A percentile compares a stretch with the other conserved stretches of the same genome.
Conservation (phyloP, 2,797 vertebrate genomes). For the Darevskia nairensis region DNA sequence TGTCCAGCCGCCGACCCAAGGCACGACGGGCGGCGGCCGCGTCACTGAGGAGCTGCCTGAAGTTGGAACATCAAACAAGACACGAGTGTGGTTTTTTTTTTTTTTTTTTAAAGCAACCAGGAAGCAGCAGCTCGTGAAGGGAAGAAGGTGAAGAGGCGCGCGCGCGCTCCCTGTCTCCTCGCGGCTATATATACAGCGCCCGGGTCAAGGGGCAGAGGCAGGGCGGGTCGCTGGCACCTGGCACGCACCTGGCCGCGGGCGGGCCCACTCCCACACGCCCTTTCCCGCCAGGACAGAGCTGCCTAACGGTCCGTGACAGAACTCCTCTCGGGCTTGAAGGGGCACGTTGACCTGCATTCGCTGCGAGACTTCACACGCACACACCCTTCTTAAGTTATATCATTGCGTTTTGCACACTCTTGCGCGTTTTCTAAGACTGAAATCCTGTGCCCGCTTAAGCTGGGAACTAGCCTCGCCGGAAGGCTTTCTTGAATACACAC, state of each 20-base stretch:
- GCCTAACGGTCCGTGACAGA: neutral
- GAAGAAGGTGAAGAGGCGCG: neutral
- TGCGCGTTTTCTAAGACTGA: neutral
- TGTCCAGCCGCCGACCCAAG: fast-evolving
- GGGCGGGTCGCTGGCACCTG: neutral
- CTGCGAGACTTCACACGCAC: neutral
- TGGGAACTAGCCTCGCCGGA: neutral
- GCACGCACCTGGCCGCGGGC: neutral
- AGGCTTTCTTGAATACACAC: neutral
- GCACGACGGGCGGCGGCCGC: neutral
- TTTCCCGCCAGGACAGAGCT: neutral
- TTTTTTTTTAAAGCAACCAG: neutral
- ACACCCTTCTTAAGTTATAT: too few species aligned
- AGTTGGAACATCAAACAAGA: neutral
- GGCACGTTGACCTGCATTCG: neutral
- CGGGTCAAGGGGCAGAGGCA: neutral
- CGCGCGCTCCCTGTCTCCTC: neutral
- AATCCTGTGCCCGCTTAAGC: neutral
- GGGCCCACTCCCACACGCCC: neutral
- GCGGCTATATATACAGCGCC: neutral
- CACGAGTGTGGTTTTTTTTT: too few species aligned
- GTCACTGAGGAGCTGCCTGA: neutral
- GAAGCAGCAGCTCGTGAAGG: neutral
- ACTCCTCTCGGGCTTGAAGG: neutral
- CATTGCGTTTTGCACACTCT: neutral